Percentiles rank a stretch among this genome's conserved stretches.
Conservation (phyloP, 2,888 invertebrate species). For the Drosophila barbarae region DNA sequence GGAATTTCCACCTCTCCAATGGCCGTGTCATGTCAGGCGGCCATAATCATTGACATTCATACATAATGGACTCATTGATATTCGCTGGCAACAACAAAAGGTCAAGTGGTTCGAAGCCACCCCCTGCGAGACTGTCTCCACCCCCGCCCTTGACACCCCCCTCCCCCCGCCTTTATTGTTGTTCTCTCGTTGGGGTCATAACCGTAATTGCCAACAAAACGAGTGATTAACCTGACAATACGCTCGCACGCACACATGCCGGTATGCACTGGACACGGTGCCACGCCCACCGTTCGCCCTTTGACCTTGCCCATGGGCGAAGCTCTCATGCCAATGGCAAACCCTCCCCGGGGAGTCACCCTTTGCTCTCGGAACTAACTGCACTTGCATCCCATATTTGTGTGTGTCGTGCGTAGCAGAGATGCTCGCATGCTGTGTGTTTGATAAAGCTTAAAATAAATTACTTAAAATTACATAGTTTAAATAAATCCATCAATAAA, state of each 20-base stretch:
- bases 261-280: slow-evolving; percentile 31
- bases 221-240: slow-evolving; percentile 74
- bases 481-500: no score
- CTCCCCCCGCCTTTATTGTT: slow-evolving; percentile 46
- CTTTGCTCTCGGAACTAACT: slow-evolving; percentile 1
- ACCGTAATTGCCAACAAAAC: slow-evolving; percentile 74
- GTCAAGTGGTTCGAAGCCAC: slow-evolving; percentile 34
- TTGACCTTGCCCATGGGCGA: slow-evolving; percentile 55
- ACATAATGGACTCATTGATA: slow-evolving; percentile 69
- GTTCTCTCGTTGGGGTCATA: slow-evolving; percentile 53
- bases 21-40: slow-evolving; percentile 68
- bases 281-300: slow-evolving; percentile 31
- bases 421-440: no score
- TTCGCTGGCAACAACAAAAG: slow-evolving; percentile 60
- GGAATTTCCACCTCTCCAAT: slow-evolving; percentile 21
- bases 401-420: background rate
- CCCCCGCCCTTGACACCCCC: background rate
- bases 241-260: slow-evolving; percentile 37
- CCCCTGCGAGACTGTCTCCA: slow-evolving; percentile 1
- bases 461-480: background rate
- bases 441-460: no score
- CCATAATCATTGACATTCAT: slow-evolving; percentile 74
- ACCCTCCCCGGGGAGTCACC: background rate
- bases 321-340: background rate
- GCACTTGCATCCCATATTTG: slow-evolving; percentile 24